Conservation (phyloP, 2,888 invertebrate species). For the Ichneumoninae sp. region DNA sequence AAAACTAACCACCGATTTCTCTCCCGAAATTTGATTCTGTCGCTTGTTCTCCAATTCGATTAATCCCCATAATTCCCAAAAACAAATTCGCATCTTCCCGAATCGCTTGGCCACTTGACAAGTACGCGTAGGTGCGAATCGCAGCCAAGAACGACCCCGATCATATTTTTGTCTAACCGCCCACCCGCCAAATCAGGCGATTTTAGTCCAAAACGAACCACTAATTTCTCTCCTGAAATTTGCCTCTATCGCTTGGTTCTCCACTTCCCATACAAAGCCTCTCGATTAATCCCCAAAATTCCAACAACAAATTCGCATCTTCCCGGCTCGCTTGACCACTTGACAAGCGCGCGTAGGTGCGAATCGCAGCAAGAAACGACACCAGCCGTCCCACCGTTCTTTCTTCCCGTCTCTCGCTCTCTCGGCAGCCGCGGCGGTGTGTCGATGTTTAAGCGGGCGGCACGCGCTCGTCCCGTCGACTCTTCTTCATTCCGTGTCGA, state of each 20-base stretch:
- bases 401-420: conserved; percentile 23
- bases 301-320: not conserved
- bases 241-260: no score
- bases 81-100: not conserved
- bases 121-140: conserved; percentile 28
- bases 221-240: no score
- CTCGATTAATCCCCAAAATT: not conserved
- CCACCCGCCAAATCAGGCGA: no score
- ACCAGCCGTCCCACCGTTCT: conserved; percentile 8
- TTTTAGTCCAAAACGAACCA: no score
- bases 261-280: not conserved
- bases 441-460: conserved; percentile 63
- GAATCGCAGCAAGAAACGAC: not conserved
- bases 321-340: not conserved
- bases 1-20: no score
- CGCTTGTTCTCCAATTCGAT: no score
- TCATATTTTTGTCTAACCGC: no score
- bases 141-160: not conserved
- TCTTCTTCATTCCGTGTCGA: conserved; percentile 70
- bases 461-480: conserved; percentile 66
- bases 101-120: not conserved
- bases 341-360: conserved; percentile 29
- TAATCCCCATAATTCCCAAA: no score
- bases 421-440: conserved; percentile 6
- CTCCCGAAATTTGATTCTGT: no score